Conservation (phyloP, 53 echinoderm and acorn worm genomes). For the Hippasteria phrygiana region DNA sequence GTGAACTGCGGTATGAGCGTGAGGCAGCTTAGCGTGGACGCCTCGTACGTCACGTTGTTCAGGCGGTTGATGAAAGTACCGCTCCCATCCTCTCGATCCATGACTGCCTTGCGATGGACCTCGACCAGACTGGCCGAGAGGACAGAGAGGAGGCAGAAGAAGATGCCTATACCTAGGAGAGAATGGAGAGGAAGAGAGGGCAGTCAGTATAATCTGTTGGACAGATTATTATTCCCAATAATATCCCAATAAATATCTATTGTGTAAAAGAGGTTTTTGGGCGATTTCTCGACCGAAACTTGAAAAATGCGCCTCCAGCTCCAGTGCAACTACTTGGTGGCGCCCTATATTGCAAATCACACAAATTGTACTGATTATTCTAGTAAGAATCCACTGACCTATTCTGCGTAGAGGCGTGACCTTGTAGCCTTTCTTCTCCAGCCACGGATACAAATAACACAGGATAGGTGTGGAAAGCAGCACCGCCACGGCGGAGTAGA, state of each 20-base stretch:
- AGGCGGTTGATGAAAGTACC: conserved; percentile 21
- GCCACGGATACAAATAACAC: conserved; percentile 57
- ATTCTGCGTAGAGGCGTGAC: conserved; percentile 68
- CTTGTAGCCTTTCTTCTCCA: conserved; percentile 30
- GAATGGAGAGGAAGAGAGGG: background rate
- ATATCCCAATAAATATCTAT: too few relatives aligned
- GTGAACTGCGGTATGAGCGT: conserved; percentile 76
- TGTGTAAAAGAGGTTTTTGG: too few relatives aligned
- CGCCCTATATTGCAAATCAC: background rate
- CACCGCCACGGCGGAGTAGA: conserved; percentile 20
- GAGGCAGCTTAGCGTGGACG: conserved; percentile 65
- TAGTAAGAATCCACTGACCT: conserved; percentile 34
- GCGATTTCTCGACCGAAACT: too few relatives aligned
- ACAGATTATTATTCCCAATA: too few relatives aligned
- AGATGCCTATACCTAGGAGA: conserved; percentile 65
- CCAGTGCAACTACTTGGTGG: too few relatives aligned
- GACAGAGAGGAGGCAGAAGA: conserved; percentile 66
- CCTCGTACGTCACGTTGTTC: conserved; percentile 49
- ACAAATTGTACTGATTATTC: background rate
- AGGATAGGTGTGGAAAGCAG: conserved; percentile 43
- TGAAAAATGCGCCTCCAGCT: too few relatives aligned
- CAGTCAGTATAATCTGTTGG: too few relatives aligned
- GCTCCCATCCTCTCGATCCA: conserved; percentile 30
- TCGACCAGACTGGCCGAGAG: conserved; percentile 70
- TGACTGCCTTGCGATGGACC: conserved; percentile 56